These are phyloP conservation scores for Scaptomyza graminum DNA, from an alignment of 1,140 invertebrate species.

Conservation along the genomic window DNA sequence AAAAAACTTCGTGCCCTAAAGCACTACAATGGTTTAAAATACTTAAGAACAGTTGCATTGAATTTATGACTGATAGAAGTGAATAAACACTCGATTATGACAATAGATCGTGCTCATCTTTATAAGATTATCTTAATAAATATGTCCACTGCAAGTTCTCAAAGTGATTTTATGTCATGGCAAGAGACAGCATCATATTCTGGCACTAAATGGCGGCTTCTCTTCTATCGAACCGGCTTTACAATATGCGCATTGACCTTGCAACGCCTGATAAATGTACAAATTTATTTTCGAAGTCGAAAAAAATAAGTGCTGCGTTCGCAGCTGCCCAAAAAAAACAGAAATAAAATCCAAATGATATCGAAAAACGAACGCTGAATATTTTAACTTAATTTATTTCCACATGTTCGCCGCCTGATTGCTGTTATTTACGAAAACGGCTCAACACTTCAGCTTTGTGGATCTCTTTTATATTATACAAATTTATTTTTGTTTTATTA, in stretches of 20 bases:
- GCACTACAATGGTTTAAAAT: not conserved
- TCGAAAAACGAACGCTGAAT: constrained; percentile 73
- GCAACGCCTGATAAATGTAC: constrained; percentile 68
- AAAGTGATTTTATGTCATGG: constrained; percentile 20
- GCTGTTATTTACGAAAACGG: constrained; percentile 13
- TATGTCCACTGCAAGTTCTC: constrained; percentile 14
- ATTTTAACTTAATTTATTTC: constrained; percentile 81
- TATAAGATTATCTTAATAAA: not conserved
- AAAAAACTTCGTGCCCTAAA: constrained; percentile 48
- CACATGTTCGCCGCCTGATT: constrained; percentile 30
- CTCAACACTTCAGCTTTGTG: constrained; percentile 26
- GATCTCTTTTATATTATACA: constrained; percentile 32
- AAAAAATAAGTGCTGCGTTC: constrained; percentile 32
- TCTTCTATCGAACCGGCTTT: constrained; percentile 32
- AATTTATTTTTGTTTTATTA: constrained; percentile 4
- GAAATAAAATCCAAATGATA: constrained; percentile 6
- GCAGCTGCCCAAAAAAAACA: constrained; percentile 37
- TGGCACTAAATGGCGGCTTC: constrained; percentile 10
- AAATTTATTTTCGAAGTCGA: constrained; percentile 55
- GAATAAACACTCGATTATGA: constrained; percentile 51
- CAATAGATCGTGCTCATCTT: constrained; percentile 27
- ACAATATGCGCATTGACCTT: constrained; percentile 64
- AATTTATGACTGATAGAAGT: constrained; percentile 44
- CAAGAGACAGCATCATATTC: constrained; percentile 5
- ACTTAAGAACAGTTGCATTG: not conserved